Evolutionary conservation across 2,113 vertebrate species (phyloP), one percentile per base, ranked within the genome.

Genomic region (Lucifuga dentata): DNA sequence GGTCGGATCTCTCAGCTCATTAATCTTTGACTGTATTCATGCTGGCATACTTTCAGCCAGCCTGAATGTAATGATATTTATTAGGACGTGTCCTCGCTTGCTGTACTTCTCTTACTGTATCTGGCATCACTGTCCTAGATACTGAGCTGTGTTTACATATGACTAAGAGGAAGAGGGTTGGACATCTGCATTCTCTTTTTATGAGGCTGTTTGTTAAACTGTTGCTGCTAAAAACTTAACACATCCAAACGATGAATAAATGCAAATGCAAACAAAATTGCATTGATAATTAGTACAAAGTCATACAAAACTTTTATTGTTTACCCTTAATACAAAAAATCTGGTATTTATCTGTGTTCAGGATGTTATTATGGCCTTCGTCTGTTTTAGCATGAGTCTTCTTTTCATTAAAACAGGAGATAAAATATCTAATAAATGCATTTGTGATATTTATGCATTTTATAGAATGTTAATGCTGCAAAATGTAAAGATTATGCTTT

Each of bases 1-100:
- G 84, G 65, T 86, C 73, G 73, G 41, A 88, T 88, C 89, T 85
- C 79, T 86, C 78, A 81, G 85, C 88, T 89, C 86, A 83, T 91
- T 91, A 77, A 87, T 90, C 88, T n/a, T 86, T 89, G 24, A 63
- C 67, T 78, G 64, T 13, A 71, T 81, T 78, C 68, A 36, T 49
- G 63, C 73, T 81, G 86, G 83, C 80, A 81, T 77, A 56, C 80
- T 86, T 81, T 88, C 78, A 80, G 66, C 43, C 79, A 35, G 72
- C 21, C 48, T 66, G 36, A 58, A 61, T 84, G 76, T 91, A 89
- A 90, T 89, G 85, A 91, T 90, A 88, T 92, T 91, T 78, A 85
- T 79, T 69, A 53, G 66, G 75, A 90, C 87, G 61, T 87, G 90
- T 86, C 76, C 50, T 79, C 26, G 40, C 89, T 79, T 80, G 89